Percentiles rank a stretch among this genome's conserved stretches.
These are phyloP conservation scores for Mixornis gularis DNA, from an alignment of 2,113 vertebrate genomes.

Conservation along the genomic window DNA sequence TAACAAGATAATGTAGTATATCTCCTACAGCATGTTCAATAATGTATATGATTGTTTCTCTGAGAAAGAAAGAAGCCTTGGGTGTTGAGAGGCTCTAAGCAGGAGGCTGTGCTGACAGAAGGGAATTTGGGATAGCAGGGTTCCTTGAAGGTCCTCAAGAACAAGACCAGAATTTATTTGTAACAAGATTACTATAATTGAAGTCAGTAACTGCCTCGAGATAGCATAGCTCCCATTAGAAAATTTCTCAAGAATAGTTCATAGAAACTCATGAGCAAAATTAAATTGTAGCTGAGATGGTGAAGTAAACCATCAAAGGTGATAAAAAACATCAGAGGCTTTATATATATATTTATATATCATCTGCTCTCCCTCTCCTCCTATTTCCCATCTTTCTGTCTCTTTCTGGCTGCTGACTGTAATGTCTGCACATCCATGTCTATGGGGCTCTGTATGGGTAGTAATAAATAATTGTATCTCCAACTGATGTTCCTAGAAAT, in stretches of 20 bases:
- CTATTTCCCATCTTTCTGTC: neutral
- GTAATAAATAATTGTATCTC: conserved; percentile 1
- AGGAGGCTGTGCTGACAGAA: neutral
- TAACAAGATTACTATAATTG: neutral
- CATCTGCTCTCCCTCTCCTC: neutral
- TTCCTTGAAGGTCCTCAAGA: neutral
- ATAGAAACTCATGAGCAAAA: neutral
- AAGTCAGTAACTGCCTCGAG: neutral
- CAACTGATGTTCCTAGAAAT: neutral
- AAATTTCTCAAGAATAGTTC: neutral
- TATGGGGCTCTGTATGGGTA: neutral
- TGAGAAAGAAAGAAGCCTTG: neutral
- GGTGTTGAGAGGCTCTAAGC: neutral
- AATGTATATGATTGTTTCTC: conserved; percentile 7
- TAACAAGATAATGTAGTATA: conserved; percentile 32
- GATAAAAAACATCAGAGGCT: neutral
- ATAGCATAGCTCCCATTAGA: neutral
- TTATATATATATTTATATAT: neutral
- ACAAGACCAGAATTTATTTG: neutral
- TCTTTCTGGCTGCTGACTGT: neutral
- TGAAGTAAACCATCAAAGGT: neutral
- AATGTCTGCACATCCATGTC: neutral
- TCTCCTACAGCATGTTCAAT: conserved; percentile 15
- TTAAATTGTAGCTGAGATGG: neutral
- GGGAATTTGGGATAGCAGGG: neutral